Base-by-base conservation (phyloP, 2,797 vertebrate genomes). In the Anniella stebbinsi region DNA sequence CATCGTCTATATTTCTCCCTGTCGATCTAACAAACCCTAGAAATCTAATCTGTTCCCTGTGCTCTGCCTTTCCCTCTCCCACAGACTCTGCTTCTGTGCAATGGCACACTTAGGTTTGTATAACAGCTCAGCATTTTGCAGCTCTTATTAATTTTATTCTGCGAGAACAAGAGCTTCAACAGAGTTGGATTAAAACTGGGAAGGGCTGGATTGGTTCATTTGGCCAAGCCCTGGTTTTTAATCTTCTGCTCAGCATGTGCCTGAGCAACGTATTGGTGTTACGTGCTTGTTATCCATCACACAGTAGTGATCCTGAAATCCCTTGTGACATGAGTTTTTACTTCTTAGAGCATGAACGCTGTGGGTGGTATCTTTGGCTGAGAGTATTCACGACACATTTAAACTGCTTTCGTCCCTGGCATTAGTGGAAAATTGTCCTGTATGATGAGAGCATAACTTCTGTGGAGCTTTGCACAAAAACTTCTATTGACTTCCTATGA, bases 111-210 rank as follows among this genome's bases (percentile, higher is more conserved):
- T 30, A 28, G 2, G 28, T 36, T n/a, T 51, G 7, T 41, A 48
- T 15, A 45, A 67, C 11, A n/a, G 69, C n/a, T 82, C 80, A 45
- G 66, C 51, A 36, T 83, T 83, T 82, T 48, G 54, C 51, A 75
- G 70, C 21, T 70, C 69, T 82, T 75, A 45, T 83, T 88, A 75
- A 88, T 88, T 83, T 88, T 75, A 63, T 66, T 66, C 75, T 33
- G 4, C 0, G 33, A 28, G 30, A 45, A 54, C 11, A 73, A 48
- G 69, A 82, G 69, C 60, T 66, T 75, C 36, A 63, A 66, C 69
- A 83, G 38, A 60, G 12, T 80, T 75, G 87, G 87, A 75, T 88
- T 88, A 88, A 33, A 82, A 38, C 80, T 73, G 30, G 33, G 28
- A 33, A 54, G 38, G 30, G 70, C 15, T 8, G 70, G 80, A 63